Conservation (phyloP, 2,888 invertebrate species). For the Pyrgus malvae region DNA sequence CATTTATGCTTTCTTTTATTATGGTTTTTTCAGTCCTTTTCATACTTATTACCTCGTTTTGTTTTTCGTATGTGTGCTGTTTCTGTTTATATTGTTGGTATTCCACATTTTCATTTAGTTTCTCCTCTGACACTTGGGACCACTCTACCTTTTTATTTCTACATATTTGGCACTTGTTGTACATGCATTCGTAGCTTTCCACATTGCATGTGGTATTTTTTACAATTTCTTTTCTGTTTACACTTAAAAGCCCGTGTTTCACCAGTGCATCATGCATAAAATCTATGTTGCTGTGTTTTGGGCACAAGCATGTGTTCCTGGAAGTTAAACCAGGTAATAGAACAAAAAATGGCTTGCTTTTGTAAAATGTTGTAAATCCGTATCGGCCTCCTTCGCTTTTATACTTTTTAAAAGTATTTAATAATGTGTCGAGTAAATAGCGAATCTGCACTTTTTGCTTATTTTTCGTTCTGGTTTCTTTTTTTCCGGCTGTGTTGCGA, state of each 20-base stretch:
- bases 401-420: slow-evolving; percentile 4
- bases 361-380: slow-evolving; percentile 27
- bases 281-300: slow-evolving; percentile 28
- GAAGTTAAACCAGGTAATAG: slow-evolving; percentile 23
- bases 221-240: background rate
- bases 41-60: background rate
- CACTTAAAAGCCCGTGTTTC: background rate
- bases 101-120: too few relatives aligned
- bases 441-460: slow-evolving; percentile 27
- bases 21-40: slow-evolving; percentile 17
- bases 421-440: slow-evolving; percentile 12
- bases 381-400: slow-evolving; percentile 4
- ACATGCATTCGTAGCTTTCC: background rate
- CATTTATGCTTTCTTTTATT: slow-evolving; percentile 26
- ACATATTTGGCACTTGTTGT: background rate
- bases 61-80: background rate
- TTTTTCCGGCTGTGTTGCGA: slow-evolving; percentile 9
- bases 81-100: background rate
- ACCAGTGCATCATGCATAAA: slow-evolving; percentile 7
- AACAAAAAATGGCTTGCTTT: slow-evolving; percentile 29
- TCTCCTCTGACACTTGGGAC: too few relatives aligned
- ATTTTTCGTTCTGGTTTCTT: slow-evolving; percentile 20
- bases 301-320: slow-evolving; percentile 30
- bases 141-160: background rate
- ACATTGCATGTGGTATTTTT: background rate